Percentiles rank a stretch among this genome's conserved stretches.
Conservation (phyloP, 2,888 invertebrate species). For the Philhelius pedissequus region DNA sequence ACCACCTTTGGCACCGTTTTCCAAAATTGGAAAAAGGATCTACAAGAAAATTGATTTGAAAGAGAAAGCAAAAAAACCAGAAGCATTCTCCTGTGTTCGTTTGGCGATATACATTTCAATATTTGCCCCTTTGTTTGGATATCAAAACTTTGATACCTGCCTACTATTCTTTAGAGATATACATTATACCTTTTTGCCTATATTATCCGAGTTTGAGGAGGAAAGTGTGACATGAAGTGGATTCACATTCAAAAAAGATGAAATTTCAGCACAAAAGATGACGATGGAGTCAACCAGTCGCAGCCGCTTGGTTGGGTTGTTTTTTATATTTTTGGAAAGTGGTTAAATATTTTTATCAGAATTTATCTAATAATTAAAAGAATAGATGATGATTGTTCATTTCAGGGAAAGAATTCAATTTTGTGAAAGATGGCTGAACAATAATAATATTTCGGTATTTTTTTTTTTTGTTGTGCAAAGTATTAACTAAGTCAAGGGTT, state of each 20-base stretch:
- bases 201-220: neutral
- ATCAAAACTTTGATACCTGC: conserved; percentile 64
- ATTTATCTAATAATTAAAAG: conserved; percentile 32
- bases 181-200: conserved; percentile 8
- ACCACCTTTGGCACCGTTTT: conserved; percentile 2
- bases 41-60: conserved; percentile 57
- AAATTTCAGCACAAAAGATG: conserved; percentile 20
- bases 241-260: conserved; percentile 35
- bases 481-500: neutral
- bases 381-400: conserved; percentile 14
- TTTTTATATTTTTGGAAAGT: conserved; percentile 12
- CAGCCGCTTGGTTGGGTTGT: neutral
- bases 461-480: neutral
- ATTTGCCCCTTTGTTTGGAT: conserved; percentile 65
- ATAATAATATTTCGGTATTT: neutral
- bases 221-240: conserved; percentile 56
- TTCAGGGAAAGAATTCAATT: conserved; percentile 8
- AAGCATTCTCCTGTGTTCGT: conserved; percentile 32
- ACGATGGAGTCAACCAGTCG: neutral
- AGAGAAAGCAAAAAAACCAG: conserved; percentile 52
- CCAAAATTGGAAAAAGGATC: conserved; percentile 46
- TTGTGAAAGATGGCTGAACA: neutral
- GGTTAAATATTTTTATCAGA: conserved; percentile 46
- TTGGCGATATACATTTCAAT: conserved; percentile 54
- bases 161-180: conserved; percentile 30